Conservation (phyloP, 2,888 invertebrate species). For the Cephalotes varians region DNA sequence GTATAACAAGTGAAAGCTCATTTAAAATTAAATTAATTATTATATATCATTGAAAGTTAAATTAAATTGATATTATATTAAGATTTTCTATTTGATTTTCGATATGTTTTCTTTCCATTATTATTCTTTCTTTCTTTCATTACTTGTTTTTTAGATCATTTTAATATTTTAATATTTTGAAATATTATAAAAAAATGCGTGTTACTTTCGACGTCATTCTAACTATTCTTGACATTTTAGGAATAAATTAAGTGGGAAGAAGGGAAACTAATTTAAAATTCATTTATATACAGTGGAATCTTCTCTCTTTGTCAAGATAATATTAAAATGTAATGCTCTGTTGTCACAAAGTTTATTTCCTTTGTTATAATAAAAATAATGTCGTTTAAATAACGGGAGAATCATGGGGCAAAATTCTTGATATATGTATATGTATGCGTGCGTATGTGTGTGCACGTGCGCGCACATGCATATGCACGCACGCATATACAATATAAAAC, state of each 20-base stretch:
- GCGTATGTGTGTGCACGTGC: too few relatives aligned
- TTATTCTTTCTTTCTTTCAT: neutral
- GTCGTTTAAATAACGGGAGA: neutral
- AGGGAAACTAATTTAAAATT: neutral
- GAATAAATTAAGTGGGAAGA: neutral
- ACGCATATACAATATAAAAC: too few relatives aligned
- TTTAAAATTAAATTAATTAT: neutral
- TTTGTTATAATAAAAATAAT: slow-evolving; percentile 6
- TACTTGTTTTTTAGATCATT: neutral
- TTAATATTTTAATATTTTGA: slow-evolving; percentile 16
- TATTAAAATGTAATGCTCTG: slow-evolving; percentile 8
- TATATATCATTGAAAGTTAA: too few relatives aligned
- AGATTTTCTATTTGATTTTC: neutral
- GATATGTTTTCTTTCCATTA: neutral
- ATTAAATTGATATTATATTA: neutral
- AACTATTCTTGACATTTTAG: neutral
- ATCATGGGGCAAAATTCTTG: neutral
- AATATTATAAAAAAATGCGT: neutral
- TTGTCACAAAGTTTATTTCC: neutral
- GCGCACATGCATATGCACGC: too few relatives aligned
- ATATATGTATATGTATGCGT: too few relatives aligned
- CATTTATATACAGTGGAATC: neutral
- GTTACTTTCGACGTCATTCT: neutral
- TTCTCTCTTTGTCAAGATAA: neutral
- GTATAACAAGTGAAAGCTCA: too few relatives aligned